phyloP scores from a whole-genome alignment of 2,888 invertebrate species.

The Aleiodes alternator region DNA sequence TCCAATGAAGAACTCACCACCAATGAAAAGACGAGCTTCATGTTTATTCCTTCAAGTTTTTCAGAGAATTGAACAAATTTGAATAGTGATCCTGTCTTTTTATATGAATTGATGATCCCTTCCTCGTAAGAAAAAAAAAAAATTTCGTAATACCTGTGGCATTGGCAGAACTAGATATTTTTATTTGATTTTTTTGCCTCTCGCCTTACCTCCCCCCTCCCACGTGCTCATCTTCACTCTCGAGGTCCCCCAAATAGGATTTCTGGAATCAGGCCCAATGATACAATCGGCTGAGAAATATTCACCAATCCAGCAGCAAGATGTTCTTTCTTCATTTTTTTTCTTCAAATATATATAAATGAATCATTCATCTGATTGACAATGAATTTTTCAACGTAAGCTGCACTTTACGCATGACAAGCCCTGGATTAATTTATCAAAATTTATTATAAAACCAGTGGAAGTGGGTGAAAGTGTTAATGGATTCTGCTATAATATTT shows the following conservation, averaged over 20 bases:
- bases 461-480: too few relatives aligned
- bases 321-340: background rate
- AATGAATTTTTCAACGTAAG: background rate
- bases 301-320: slow-evolving; percentile 10
- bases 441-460: too few relatives aligned
- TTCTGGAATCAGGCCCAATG: slow-evolving; percentile 19
- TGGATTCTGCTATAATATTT: too few relatives aligned
- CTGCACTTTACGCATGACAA: too few relatives aligned
- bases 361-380: background rate
- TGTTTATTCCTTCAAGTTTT: slow-evolving; percentile 66
- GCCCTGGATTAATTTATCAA: too few relatives aligned
- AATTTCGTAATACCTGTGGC: slow-evolving; percentile 70
- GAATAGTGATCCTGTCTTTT: slow-evolving; percentile 70
- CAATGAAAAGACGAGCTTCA: slow-evolving; percentile 70
- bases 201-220: slow-evolving; percentile 33
- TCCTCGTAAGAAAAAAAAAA: slow-evolving; percentile 46
- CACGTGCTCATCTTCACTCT: slow-evolving; percentile 15
- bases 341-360: background rate
- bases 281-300: slow-evolving; percentile 7
- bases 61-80: slow-evolving; percentile 63
- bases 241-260: slow-evolving; percentile 30
- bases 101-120: slow-evolving; percentile 69
- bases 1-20: slow-evolving; percentile 66
- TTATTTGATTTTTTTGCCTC: slow-evolving; percentile 62
- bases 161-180: slow-evolving; percentile 72